phyloP scores from a whole-genome alignment of 2,113 vertebrate species.

The Pycnonotus jocosus region DNA sequence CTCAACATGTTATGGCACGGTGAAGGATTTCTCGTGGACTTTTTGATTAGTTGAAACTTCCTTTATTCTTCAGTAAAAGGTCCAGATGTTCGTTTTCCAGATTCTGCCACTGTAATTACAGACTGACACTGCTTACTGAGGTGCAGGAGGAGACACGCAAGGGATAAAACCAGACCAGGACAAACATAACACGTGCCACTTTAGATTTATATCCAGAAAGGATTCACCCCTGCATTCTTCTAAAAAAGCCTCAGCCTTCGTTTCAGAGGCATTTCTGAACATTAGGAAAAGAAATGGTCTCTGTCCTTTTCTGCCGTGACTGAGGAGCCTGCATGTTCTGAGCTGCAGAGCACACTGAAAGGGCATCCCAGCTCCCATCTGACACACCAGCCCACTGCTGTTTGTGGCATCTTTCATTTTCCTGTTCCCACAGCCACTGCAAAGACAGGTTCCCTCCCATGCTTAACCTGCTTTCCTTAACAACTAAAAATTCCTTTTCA shows the following conservation, averaged over 20 bases:
- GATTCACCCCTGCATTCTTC: neutral
- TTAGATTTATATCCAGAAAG: neutral
- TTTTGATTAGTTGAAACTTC: neutral
- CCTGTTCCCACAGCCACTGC: neutral
- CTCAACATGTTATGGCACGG: neutral
- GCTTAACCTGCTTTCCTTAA: neutral
- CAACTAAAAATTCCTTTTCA: neutral
- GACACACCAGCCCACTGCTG: neutral
- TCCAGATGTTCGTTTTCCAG: neutral
- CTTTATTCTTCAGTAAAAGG: neutral
- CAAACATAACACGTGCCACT: accelerated
- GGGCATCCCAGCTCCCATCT: neutral
- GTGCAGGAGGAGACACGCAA: neutral
- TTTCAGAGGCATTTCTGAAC: neutral
- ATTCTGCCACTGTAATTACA: neutral
- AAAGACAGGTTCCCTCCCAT: neutral
- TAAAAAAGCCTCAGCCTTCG: neutral
- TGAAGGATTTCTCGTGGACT: neutral
- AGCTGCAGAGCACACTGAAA: neutral
- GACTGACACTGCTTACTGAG: neutral
- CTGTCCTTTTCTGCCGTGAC: neutral
- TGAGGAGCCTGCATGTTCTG: neutral
- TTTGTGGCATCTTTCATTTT: neutral
- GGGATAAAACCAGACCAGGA: neutral
- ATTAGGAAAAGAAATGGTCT: neutral